A percentile compares a stretch with the other conserved stretches of the same genome.
Evolutionary conservation across 2,888 invertebrate species (phyloP).

Genomic region (Micropterix aruncella): DNA sequence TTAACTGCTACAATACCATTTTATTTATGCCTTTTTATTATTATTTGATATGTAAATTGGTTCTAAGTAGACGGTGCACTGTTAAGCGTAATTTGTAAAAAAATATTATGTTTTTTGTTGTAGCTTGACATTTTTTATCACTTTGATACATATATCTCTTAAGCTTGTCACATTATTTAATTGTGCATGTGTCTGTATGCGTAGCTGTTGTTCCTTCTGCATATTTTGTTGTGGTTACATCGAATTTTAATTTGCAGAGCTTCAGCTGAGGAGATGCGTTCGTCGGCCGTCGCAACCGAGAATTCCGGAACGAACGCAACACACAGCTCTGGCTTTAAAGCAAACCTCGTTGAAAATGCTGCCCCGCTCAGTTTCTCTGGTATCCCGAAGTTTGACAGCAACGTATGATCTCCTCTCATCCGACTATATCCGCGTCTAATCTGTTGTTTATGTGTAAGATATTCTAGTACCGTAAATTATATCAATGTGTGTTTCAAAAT

Average conservation of each 20-base stretch:
- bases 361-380: constrained; percentile 66
- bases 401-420: constrained; percentile 34
- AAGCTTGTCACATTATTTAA: constrained; percentile 4
- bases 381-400: constrained; percentile 49
- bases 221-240: no score
- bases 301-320: constrained; percentile 18
- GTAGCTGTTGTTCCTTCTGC: no score
- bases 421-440: no score
- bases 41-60: no score
- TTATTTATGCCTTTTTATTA: no score
- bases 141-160: constrained; percentile 25
- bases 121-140: constrained; percentile 20
- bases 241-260: no score
- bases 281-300: constrained; percentile 43
- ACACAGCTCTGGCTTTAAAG: constrained; percentile 45
- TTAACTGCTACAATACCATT: constrained; percentile 5
- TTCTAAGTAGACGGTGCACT: no score
- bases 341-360: constrained; percentile 68
- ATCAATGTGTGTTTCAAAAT: no score
- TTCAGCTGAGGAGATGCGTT: constrained; percentile 66
- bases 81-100: no score
- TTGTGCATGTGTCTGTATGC: no score
- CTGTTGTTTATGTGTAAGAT: constrained; percentile 8
- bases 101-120: constrained; percentile 9
- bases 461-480: no score